A percentile compares a stretch with the other conserved stretches of the same genome.
Conservation (phyloP, 2,888 invertebrate species). For the Drosophila merina region DNA sequence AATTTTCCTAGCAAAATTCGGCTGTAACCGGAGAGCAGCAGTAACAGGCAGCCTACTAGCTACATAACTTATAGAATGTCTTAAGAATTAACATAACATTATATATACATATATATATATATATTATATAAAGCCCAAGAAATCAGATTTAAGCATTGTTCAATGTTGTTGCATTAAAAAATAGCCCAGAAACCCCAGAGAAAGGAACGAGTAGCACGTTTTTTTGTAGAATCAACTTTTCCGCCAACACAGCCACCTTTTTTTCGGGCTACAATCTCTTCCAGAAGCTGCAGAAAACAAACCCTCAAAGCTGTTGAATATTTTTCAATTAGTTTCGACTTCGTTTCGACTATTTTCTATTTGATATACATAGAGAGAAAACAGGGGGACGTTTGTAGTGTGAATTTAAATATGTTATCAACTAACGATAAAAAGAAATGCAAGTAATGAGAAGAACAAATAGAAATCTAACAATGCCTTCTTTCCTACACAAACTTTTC, state of each 20-base stretch:
- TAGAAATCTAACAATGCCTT: slow-evolving; percentile 25
- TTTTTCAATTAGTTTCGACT: slow-evolving; percentile 6
- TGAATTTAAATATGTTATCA: slow-evolving; percentile 33
- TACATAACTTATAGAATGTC: slow-evolving; percentile 35
- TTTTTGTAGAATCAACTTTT: slow-evolving; percentile 16
- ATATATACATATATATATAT: slow-evolving; percentile 20
- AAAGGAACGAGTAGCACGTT: background rate
- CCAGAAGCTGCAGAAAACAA: slow-evolving; percentile 6
- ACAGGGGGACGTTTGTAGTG: slow-evolving; percentile 22
- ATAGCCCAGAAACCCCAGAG: slow-evolving; percentile 24
- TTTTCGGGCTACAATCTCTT: slow-evolving; percentile 17
- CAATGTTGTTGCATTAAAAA: slow-evolving; percentile 53
- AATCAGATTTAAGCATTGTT: slow-evolving; percentile 46
- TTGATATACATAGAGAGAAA: slow-evolving; percentile 14
- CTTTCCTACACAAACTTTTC: slow-evolving; percentile 38
- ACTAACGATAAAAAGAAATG: slow-evolving; percentile 15
- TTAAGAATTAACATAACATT: slow-evolving; percentile 27
- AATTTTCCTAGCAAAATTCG: slow-evolving; percentile 66
- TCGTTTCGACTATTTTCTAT: slow-evolving; percentile 11
- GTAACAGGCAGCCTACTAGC: slow-evolving; percentile 28
- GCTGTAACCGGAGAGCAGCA: slow-evolving; percentile 25
- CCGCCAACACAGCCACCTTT: slow-evolving; percentile 7
- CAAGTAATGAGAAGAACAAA: slow-evolving; percentile 11
- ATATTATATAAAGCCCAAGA: slow-evolving; percentile 12
- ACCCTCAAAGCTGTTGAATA: slow-evolving; percentile 55